Evolutionary conservation across 2,113 vertebrate species (phyloP).

Genomic region (Mustela nigripes): DNA sequence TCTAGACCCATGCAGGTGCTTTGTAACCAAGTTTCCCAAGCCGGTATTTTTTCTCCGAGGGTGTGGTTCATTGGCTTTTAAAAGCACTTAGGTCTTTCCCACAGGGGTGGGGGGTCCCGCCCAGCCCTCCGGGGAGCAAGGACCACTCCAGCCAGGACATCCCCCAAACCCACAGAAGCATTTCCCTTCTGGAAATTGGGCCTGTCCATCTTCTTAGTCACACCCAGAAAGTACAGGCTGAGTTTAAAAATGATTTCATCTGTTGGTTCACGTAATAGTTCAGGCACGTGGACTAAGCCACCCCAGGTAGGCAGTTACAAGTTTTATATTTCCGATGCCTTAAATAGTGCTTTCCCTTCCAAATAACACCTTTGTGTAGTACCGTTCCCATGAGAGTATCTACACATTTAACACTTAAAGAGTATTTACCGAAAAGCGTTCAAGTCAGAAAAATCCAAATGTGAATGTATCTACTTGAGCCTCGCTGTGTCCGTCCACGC

Average conservation of each 20-base stretch:
- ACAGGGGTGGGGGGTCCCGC: not conserved
- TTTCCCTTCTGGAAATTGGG: not conserved
- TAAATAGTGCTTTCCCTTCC: not conserved
- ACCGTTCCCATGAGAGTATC: not conserved
- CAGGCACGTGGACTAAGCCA: not conserved
- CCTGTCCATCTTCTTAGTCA: not conserved
- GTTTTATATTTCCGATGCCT: not conserved
- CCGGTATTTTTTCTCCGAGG: not conserved
- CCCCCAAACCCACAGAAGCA: fast-evolving
- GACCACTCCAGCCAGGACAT: not conserved
- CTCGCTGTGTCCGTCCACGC: fast-evolving
- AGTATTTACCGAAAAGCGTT: not conserved
- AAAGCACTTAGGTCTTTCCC: not conserved
- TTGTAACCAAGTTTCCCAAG: slow-evolving; percentile 54
- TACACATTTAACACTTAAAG: not conserved
- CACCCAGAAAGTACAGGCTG: not conserved
- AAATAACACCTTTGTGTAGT: not conserved
- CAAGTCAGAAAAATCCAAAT: not conserved
- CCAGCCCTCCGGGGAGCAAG: not conserved
- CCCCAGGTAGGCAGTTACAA: not conserved
- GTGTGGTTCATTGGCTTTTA: not conserved
- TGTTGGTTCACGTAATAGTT: too few species aligned
- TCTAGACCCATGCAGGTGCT: not conserved
- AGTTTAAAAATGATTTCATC: not conserved
- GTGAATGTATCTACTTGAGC: not conserved